These are phyloP conservation scores for Aelia acuminata DNA, from an alignment of 2,888 invertebrate species.

Conservation along the genomic window DNA sequence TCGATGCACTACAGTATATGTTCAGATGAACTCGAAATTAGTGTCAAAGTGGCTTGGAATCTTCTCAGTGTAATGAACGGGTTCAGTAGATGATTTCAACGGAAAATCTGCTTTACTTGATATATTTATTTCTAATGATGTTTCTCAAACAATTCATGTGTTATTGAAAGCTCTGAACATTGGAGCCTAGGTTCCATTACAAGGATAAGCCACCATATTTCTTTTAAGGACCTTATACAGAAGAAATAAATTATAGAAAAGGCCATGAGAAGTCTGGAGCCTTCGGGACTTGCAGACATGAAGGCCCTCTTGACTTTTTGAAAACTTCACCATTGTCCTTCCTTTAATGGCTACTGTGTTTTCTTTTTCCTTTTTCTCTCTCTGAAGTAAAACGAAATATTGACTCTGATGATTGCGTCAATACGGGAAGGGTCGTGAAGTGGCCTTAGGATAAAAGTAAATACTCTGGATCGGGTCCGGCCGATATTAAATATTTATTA, in stretches of 20 bases:
- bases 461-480: background rate
- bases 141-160: background rate
- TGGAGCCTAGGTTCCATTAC: background rate
- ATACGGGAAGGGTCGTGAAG: background rate
- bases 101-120: background rate
- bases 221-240: background rate
- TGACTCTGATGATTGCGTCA: constrained; percentile 1
- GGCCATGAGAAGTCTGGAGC: background rate
- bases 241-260: background rate
- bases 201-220: background rate
- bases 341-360: background rate
- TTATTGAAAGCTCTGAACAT: background rate
- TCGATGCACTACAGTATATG: too few relatives aligned
- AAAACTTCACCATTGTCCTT: background rate
- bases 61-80: too few relatives aligned
- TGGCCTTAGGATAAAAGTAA: background rate
- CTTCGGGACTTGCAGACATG: background rate
- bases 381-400: constrained; percentile 6
- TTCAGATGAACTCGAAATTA: too few relatives aligned
- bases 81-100: too few relatives aligned
- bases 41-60: too few relatives aligned
- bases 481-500: background rate
- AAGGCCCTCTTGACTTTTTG: background rate
- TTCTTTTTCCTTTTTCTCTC: background rate
- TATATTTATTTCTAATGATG: background rate